Conservation (phyloP, 2,113 vertebrate genomes). For the Megaleporinus macrocephalus region DNA sequence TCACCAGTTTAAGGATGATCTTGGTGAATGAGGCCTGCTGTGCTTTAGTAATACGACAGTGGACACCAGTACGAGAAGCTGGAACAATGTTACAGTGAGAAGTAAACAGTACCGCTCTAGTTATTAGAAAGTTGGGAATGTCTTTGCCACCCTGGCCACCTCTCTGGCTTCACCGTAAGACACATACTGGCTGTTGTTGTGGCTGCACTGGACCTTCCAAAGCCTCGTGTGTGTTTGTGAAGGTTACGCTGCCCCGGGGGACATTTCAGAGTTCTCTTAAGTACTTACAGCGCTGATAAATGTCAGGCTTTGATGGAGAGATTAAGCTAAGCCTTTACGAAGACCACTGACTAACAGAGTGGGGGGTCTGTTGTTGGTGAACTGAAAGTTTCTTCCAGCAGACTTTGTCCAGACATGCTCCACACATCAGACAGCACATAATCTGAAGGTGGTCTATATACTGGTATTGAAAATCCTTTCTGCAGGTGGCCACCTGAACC, state of each 20-base stretch:
- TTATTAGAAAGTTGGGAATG: too few relatives aligned
- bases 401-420: neutral
- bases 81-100: too few relatives aligned
- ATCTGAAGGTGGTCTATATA: neutral
- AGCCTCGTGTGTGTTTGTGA: neutral
- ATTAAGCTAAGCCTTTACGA: slow-evolving; percentile 19
- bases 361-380: neutral
- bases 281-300: neutral
- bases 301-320: neutral
- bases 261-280: neutral
- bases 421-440: neutral
- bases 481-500: slow-evolving; percentile 88
- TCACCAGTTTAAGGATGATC: too few relatives aligned
- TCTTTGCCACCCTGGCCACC: too few relatives aligned
- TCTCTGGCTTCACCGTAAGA: too few relatives aligned
- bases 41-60: too few relatives aligned
- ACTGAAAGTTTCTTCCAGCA: neutral
- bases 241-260: neutral
- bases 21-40: too few relatives aligned
- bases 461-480: too few relatives aligned
- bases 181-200: too few relatives aligned
- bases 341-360: neutral
- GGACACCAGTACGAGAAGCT: too few relatives aligned
- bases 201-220: neutral
- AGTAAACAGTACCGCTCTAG: too few relatives aligned